phyloP scores from a whole-genome alignment of 2,113 vertebrate genomes.

The Oreotragus oreotragus region DNA sequence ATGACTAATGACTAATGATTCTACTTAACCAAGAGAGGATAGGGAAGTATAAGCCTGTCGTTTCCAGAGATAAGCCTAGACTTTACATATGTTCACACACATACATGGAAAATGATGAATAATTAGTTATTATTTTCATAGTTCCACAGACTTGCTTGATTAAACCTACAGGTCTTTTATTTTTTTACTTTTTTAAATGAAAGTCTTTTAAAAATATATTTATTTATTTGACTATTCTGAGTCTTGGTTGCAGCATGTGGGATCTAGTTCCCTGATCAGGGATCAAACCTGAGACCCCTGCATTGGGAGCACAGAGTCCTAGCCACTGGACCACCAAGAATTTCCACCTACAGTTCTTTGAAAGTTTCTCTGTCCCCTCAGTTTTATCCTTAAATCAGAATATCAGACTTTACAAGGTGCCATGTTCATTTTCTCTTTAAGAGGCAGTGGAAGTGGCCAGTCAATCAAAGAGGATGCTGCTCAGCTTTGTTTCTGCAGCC shows the following conservation, averaged over 20 bases:
- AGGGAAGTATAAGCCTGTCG: neutral
- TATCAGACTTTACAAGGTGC: constrained; percentile 32
- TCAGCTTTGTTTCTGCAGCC: neutral
- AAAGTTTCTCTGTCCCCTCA: neutral
- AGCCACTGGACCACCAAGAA: neutral
- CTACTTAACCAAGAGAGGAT: neutral
- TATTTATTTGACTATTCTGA: neutral
- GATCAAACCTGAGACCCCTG: neutral
- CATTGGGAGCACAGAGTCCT: neutral
- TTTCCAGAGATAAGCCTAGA: neutral
- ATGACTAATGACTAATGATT: neutral
- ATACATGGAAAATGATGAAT: neutral
- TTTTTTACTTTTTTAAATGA: neutral
- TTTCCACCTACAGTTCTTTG: neutral
- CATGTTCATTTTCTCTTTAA: neutral
- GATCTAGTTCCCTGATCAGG: neutral
- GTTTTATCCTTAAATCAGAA: constrained; percentile 3
- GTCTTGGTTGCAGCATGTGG: neutral
- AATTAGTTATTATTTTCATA: neutral
- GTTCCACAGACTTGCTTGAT: neutral
- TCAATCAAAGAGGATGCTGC: neutral
- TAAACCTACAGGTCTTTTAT: neutral
- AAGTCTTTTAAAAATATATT: neutral
- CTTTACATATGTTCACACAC: neutral
- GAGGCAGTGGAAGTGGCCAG: neutral